phyloP scores from a whole-genome alignment of 2,888 invertebrate species.

The Petrophora chlorosata region DNA sequence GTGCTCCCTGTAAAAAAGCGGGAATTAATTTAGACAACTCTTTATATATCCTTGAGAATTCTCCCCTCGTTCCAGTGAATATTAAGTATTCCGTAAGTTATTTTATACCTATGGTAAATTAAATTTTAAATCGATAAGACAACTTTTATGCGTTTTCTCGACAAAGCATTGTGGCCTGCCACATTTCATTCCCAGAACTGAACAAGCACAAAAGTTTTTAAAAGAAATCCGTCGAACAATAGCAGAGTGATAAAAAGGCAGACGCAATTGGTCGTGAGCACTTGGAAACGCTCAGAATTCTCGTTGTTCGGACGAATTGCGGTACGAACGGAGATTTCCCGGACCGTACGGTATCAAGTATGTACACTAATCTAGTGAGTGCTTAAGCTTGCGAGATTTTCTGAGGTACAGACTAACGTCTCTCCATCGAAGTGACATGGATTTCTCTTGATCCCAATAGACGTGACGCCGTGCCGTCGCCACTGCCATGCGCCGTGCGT shows the following conservation, averaged over 20 bases:
- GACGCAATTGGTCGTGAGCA: constrained; percentile 55
- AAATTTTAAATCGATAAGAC: constrained; percentile 9
- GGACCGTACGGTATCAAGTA: constrained; percentile 11
- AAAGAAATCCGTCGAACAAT: constrained; percentile 49
- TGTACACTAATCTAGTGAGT: constrained; percentile 17
- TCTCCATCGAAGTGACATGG: background rate
- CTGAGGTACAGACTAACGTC: background rate
- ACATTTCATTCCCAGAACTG: constrained; percentile 20
- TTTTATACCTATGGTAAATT: constrained; percentile 8
- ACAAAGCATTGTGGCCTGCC: constrained; percentile 7
- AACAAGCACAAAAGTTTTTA: constrained; percentile 43
- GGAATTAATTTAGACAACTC: constrained; percentile 4
- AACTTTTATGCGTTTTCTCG: constrained; percentile 11
- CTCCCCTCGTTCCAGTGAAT: background rate
- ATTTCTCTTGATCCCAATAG: background rate
- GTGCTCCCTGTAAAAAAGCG: constrained; percentile 11
- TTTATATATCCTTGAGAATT: constrained; percentile 4
- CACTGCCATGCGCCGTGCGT: no score
- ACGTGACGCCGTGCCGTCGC: background rate
- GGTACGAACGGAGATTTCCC: constrained; percentile 51
- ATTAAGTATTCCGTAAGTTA: background rate
- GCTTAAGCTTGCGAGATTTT: constrained; percentile 13
- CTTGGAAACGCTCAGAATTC: constrained; percentile 40
- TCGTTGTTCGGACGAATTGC: constrained; percentile 50
- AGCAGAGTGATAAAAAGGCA: constrained; percentile 51